A percentile compares a stretch with the other conserved stretches of the same genome.
These are phyloP conservation scores for Periparus ater DNA, from an alignment of 2,797 vertebrate genomes.

Conservation along the genomic window DNA sequence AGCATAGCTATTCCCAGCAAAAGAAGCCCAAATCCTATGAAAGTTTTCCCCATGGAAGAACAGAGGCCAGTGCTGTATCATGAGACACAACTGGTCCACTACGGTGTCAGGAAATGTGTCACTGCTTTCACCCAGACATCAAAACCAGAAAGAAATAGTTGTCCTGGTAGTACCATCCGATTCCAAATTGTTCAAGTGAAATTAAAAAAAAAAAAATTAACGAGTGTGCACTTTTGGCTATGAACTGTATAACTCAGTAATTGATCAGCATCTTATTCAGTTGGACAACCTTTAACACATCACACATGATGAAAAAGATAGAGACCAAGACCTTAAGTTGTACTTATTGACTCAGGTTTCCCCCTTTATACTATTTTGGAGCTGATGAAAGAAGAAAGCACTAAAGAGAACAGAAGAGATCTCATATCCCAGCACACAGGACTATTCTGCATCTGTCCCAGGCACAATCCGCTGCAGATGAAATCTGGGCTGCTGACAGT, in stretches of 20 bases:
- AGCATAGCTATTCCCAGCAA: neutral
- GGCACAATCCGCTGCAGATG: neutral
- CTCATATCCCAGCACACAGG: neutral
- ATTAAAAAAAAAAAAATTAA: neutral
- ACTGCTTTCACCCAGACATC: neutral
- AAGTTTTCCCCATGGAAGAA: neutral
- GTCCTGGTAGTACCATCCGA: neutral
- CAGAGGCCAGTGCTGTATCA: neutral
- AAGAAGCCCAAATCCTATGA: neutral
- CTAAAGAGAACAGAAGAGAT: neutral
- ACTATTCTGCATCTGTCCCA: neutral
- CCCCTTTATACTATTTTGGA: neutral
- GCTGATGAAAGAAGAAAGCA: neutral
- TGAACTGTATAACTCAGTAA: neutral
- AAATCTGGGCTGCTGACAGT: neutral
- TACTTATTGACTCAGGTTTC: neutral
- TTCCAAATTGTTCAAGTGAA: neutral
- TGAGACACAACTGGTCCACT: rapidly evolving
- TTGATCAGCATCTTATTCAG: neutral
- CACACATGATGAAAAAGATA: neutral
- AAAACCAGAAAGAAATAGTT: neutral
- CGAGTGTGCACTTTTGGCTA: neutral
- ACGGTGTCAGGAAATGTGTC: neutral
- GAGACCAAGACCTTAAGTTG: neutral
- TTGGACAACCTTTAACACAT: neutral